phyloP scores from a whole-genome alignment of 2,797 vertebrate genomes.

The Darevskia nairensis region DNA sequence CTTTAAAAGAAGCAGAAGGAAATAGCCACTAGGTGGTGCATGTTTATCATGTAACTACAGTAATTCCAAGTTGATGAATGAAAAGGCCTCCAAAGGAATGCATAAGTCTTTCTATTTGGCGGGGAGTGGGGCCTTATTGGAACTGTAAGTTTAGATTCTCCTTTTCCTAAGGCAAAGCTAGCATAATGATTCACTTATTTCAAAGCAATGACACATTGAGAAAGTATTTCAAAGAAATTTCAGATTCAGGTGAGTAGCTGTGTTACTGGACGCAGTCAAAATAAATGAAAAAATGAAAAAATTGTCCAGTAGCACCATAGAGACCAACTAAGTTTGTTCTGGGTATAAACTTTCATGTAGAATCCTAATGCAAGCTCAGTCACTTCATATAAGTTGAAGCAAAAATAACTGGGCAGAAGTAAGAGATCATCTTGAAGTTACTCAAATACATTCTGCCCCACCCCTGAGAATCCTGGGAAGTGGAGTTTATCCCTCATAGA shows the following conservation, averaged over 20 bases:
- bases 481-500: no score
- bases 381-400: neutral
- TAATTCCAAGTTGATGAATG: neutral
- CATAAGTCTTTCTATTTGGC: slow-evolving; percentile 53
- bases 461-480: no score
- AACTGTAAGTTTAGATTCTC: slow-evolving; percentile 12
- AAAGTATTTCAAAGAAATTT: neutral
- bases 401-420: neutral
- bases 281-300: no score
- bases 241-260: no score
- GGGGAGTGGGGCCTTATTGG: neutral
- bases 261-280: no score
- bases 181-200: neutral
- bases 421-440: neutral
- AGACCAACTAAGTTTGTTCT: no score
- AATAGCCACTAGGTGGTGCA: slow-evolving; percentile 70
- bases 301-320: no score
- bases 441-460: no score
- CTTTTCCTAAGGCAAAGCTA: slow-evolving; percentile 17
- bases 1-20: neutral
- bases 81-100: fast-evolving
- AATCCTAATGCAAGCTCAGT: neutral
- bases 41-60: slow-evolving; percentile 59
- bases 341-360: no score
- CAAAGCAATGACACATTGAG: neutral